Evolutionary conservation across 2,797 vertebrate species (phyloP).

Genomic region (Threskiornis aethiopicus): DNA sequence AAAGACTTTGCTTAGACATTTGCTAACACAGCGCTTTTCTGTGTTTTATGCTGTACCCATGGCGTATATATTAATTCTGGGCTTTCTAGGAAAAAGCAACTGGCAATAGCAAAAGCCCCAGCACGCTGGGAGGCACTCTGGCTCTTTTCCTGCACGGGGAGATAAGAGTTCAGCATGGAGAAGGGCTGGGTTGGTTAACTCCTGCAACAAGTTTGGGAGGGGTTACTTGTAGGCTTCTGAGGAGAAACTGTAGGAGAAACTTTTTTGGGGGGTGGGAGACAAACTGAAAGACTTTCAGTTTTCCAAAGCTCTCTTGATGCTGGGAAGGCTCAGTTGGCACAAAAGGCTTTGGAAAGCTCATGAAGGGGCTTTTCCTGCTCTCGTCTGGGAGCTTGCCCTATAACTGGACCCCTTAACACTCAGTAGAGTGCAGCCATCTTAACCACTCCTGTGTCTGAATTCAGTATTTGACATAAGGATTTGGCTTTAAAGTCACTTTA

Average conservation of each 20-base stretch:
- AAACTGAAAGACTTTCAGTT: not conserved
- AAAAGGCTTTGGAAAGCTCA: not conserved
- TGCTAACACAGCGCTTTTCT: not conserved
- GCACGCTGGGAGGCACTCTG: not conserved
- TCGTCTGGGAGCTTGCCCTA: not conserved
- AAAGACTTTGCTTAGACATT: not conserved
- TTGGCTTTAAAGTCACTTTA: not conserved
- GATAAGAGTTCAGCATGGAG: not conserved
- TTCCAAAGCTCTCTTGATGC: not conserved
- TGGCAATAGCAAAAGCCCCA: not conserved
- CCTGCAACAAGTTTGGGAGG: not conserved
- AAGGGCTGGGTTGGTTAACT: not conserved
- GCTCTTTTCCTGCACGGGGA: not conserved
- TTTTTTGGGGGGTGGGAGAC: not conserved
- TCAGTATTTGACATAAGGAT: not conserved
- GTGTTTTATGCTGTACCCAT: not conserved
- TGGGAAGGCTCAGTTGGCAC: not conserved
- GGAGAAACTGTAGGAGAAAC: not conserved
- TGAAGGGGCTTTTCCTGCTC: not conserved
- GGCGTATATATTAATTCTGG: not conserved
- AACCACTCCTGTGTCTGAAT: not conserved
- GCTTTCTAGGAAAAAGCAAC: conserved; percentile 2
- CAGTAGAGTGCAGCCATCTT: not conserved
- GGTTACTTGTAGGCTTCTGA: not conserved
- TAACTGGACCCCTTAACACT: not conserved